Conservation (phyloP, 2,797 vertebrate species). For the Rousettus madagascariensis region DNA sequence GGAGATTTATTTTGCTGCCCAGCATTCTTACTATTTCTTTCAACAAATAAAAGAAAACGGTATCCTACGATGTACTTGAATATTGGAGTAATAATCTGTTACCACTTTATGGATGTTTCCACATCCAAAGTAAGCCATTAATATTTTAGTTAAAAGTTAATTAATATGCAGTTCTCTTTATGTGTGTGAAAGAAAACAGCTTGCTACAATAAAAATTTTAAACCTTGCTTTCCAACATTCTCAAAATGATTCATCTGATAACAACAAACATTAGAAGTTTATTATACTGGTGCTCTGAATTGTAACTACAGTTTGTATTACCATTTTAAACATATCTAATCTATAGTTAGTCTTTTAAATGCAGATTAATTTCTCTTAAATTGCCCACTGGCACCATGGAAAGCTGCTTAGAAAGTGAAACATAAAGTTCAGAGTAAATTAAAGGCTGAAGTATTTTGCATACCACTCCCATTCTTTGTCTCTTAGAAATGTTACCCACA, state of each 20-base stretch:
- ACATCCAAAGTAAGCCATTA: neutral
- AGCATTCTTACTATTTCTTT: neutral
- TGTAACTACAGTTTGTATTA: conserved; percentile 5
- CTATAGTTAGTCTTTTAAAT: conserved; percentile 39
- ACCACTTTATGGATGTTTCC: neutral
- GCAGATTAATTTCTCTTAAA: conserved; percentile 35
- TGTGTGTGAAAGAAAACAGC: neutral
- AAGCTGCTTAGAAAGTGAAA: conserved; percentile 33
- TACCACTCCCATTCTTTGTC: conserved; percentile 8
- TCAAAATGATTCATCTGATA: neutral
- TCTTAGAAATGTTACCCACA: conserved; percentile 38
- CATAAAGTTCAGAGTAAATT: conserved; percentile 42
- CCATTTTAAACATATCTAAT: neutral
- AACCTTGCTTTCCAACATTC: neutral
- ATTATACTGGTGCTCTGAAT: neutral
- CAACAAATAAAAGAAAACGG: neutral
- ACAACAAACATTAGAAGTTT: neutral
- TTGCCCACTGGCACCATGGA: neutral
- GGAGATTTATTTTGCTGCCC: neutral
- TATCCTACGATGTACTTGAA: neutral
- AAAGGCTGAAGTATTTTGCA: conserved; percentile 54
- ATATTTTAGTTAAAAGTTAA: neutral
- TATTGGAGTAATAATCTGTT: neutral
- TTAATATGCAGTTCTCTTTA: neutral
- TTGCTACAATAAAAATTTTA: neutral